Conservation (phyloP, 2,113 vertebrate species). For the Antechinus stuartii region DNA sequence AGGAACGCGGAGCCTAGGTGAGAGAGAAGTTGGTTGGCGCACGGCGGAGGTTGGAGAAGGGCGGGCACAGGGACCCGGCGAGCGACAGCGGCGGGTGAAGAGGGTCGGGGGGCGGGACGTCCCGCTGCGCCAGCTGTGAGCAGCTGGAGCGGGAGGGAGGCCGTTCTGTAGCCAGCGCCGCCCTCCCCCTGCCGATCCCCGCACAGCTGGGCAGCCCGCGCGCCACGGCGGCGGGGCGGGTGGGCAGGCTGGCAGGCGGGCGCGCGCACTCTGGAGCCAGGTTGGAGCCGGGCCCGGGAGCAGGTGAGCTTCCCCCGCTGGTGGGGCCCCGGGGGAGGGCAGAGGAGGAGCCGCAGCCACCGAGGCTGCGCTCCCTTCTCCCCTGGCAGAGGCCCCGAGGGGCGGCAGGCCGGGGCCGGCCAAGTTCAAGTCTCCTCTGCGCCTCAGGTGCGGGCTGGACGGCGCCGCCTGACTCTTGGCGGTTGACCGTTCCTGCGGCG, state of each 20-base stretch:
- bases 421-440: conserved; percentile 57
- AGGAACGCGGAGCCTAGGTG: not conserved
- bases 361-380: not conserved
- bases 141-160: not conserved
- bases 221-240: conserved; percentile 66
- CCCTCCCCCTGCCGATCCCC: not conserved
- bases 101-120: not conserved
- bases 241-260: conserved; percentile 40
- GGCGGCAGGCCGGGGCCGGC: conserved; percentile 45
- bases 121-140: not conserved
- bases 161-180: not conserved
- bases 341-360: conserved; percentile 17
- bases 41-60: not conserved
- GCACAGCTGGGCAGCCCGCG: conserved; percentile 57
- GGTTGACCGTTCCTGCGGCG: not conserved
- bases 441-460: conserved; percentile 61
- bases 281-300: not conserved
- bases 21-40: not conserved
- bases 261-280: not conserved
- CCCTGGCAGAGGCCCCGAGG: conserved; percentile 13
- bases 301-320: conserved; percentile 8
- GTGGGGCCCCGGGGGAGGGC: conserved; percentile 64
- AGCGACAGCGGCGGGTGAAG: no score
- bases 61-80: not conserved
- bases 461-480: not conserved